Evolutionary conservation across 2,888 invertebrate genomes (phyloP).

Genomic region (Coleophora flavipennella): DNA sequence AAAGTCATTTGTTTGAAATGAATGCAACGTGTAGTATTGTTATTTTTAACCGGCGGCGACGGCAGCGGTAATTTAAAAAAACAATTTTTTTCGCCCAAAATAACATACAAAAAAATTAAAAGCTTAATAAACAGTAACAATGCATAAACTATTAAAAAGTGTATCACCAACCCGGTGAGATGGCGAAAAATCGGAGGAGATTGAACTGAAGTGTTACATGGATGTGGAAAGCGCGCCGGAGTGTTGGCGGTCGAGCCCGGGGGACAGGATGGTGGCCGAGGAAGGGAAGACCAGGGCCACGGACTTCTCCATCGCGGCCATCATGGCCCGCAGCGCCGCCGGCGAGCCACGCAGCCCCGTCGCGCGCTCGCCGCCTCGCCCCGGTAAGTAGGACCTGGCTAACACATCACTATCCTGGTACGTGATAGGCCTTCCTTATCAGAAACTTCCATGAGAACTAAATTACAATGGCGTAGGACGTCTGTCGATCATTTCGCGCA

Average conservation of each 20-base stretch:
- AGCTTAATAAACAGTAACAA: conserved; percentile 5
- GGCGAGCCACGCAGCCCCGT: conserved; percentile 57
- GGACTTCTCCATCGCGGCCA: conserved; percentile 96
- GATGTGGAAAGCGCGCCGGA: conserved; percentile 61
- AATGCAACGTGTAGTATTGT: too few species aligned
- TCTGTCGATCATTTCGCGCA: too few species aligned
- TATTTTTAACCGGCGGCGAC: too few species aligned
- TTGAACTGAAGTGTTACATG: conserved; percentile 50
- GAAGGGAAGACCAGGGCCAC: conserved; percentile 78
- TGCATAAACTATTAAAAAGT: conserved; percentile 28
- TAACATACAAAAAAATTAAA: too few species aligned
- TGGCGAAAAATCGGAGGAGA: conserved; percentile 27
- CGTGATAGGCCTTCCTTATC: conserved; percentile 45
- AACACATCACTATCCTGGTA: conserved; percentile 37
- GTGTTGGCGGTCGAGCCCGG: conserved; percentile 41
- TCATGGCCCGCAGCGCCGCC: conserved; percentile 83
- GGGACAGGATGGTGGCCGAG: conserved; percentile 64
- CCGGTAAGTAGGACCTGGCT: not conserved
- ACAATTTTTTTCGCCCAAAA: too few species aligned
- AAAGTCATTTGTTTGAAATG: too few species aligned
- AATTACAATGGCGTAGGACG: too few species aligned
- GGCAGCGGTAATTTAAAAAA: too few species aligned
- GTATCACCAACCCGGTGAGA: conserved; percentile 47
- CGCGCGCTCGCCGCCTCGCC: conserved; percentile 43
- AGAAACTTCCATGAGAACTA: too few species aligned